phyloP scores from a whole-genome alignment of 2,113 vertebrate genomes.

The Megaleporinus macrocephalus region DNA sequence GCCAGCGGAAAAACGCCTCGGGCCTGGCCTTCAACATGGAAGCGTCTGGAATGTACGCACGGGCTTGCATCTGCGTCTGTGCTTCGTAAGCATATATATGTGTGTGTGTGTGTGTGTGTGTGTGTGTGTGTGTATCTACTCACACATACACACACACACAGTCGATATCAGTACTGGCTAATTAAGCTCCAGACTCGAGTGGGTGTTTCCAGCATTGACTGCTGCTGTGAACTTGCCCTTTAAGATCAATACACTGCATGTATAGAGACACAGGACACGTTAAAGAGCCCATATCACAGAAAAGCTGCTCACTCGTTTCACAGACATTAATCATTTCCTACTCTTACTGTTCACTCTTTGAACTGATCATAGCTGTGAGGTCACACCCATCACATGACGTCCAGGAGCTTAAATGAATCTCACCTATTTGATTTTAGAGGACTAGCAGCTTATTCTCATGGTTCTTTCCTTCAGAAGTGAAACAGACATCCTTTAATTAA shows the following conservation, averaged over 20 bases:
- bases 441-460: no score
- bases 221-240: not conserved
- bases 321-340: no score
- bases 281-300: no score
- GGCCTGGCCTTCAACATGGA: slow-evolving; percentile 7
- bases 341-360: no score
- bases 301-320: no score
- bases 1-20: slow-evolving; percentile 25
- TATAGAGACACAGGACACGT: not conserved
- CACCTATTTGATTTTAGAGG: no score
- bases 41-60: slow-evolving; percentile 26
- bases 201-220: not conserved
- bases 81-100: not conserved
- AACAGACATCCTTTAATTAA: no score
- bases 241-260: no score
- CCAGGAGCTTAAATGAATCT: no score
- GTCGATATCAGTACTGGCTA: not conserved
- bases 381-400: no score
- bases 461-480: no score
- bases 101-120: slow-evolving; percentile 13
- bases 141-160: not conserved
- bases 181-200: not conserved
- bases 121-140: not conserved
- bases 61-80: slow-evolving; percentile 12
- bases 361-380: no score